These are phyloP conservation scores for Listronotus oregonensis DNA, from an alignment of 1,140 invertebrate genomes.

Conservation along the genomic window DNA sequence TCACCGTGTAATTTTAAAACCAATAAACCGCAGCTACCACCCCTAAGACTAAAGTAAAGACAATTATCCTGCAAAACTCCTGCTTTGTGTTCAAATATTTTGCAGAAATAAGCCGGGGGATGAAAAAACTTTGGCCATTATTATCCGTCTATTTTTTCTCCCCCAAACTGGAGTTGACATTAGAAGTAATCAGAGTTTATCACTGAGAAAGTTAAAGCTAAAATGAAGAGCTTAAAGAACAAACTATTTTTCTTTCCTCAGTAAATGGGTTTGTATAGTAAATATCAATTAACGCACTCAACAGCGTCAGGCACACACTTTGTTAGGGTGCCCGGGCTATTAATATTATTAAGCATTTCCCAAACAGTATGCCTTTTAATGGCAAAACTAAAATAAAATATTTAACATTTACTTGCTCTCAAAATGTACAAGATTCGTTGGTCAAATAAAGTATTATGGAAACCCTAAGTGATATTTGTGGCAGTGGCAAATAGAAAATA, in stretches of 20 bases:
- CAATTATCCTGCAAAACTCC: slow-evolving; percentile 2
- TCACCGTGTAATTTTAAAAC: slow-evolving; percentile 14
- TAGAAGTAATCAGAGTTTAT: slow-evolving; percentile 51
- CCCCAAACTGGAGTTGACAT: slow-evolving; percentile 23
- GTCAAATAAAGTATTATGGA: too few species aligned
- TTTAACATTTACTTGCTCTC: too few species aligned
- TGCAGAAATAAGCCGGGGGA: not conserved
- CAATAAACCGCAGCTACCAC: not conserved
- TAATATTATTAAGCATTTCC: too few species aligned
- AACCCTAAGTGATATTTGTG: too few species aligned
- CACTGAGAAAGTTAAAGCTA: slow-evolving; percentile 47
- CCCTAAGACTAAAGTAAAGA: not conserved
- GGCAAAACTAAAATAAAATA: too few species aligned
- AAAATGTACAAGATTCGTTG: too few species aligned
- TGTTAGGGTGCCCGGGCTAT: too few species aligned
- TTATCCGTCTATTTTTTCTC: slow-evolving; percentile 21
- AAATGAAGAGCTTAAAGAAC: slow-evolving; percentile 22
- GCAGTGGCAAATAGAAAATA: too few species aligned
- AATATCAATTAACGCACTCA: slow-evolving; percentile 47
- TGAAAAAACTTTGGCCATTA: slow-evolving; percentile 21
- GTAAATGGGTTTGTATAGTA: slow-evolving; percentile 37
- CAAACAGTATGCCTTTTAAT: too few species aligned
- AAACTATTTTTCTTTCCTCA: slow-evolving; percentile 46
- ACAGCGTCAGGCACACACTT: too few species aligned
- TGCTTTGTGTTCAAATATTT: not conserved